A percentile compares a stretch with the other conserved stretches of the same genome.
These are phyloP conservation scores for Pangasius sanitwongsei DNA, from an alignment of 2,797 vertebrate species.

Conservation along the genomic window DNA sequence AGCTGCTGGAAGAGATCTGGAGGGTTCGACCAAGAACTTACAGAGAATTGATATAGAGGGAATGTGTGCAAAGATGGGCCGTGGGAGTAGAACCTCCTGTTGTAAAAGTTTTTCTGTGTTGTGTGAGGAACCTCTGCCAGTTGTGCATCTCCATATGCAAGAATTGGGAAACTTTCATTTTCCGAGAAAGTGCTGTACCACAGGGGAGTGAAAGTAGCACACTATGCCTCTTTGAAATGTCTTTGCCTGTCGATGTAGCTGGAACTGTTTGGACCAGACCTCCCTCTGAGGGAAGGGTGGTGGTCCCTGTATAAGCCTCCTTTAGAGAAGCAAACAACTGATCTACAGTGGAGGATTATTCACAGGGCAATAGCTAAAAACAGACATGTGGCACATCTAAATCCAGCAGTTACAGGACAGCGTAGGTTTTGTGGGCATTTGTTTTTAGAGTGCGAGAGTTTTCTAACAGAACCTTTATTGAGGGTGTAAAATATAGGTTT, in stretches of 20 bases:
- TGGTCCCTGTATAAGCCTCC: not conserved
- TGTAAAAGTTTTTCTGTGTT: not conserved
- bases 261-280: not conserved
- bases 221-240: not conserved
- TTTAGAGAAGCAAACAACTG: not conserved
- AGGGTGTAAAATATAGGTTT: not conserved
- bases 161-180: not conserved
- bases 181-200: not conserved
- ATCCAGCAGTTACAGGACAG: not conserved
- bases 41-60: not conserved
- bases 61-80: not conserved
- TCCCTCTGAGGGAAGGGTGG: not conserved
- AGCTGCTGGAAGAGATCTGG: not conserved
- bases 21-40: not conserved
- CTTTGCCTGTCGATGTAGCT: not conserved
- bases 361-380: not conserved
- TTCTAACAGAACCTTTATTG: not conserved
- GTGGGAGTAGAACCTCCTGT: not conserved
- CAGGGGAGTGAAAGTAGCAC: not conserved
- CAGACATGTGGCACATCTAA: not conserved
- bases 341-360: not conserved
- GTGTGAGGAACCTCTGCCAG: not conserved
- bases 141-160: not conserved
- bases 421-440: not conserved
- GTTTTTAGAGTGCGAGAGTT: not conserved